Conservation (phyloP, 1,140 invertebrate genomes). For the Maconellicoccus hirsutus region DNA sequence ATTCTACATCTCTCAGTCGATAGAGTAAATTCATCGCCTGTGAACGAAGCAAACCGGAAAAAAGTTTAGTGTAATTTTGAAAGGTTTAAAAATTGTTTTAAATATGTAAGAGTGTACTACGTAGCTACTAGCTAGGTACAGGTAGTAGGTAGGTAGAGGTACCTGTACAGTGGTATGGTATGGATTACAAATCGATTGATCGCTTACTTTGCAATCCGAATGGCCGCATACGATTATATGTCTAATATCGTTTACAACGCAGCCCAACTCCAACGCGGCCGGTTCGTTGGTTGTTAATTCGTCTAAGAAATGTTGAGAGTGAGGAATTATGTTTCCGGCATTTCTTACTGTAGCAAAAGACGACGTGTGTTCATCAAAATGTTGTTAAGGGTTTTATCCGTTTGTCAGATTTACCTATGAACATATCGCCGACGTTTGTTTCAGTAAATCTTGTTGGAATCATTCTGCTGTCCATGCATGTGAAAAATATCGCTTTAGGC, state of each 20-base stretch:
- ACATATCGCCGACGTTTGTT: conserved; percentile 93
- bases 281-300: conserved; percentile 85
- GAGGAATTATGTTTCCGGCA: conserved; percentile 84
- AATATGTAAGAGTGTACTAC: too few relatives aligned
- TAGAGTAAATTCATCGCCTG: conserved; percentile 87
- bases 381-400: background rate
- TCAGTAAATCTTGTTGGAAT: conserved; percentile 89
- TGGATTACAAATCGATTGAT: too few relatives aligned
- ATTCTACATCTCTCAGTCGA: conserved; percentile 62
- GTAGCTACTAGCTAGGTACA: too few relatives aligned
- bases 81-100: background rate
- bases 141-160: too few relatives aligned
- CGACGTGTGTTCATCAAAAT: too few relatives aligned
- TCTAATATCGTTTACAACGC: conserved; percentile 81
- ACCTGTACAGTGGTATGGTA: too few relatives aligned
- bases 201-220: conserved; percentile 86
- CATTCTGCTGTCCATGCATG: conserved; percentile 95
- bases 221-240: conserved; percentile 94
- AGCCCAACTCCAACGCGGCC: conserved; percentile 84
- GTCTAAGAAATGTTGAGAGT: conserved; percentile 74
- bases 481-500: conserved; percentile 93
- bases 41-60: background rate
- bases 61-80: background rate
- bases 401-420: conserved; percentile 59
- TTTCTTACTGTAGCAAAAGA: conserved; percentile 65